Evolutionary conservation across 2,797 vertebrate genomes (phyloP), one percentile per base, ranked within the genome.

Genomic region (Apogon talboti): DNA sequence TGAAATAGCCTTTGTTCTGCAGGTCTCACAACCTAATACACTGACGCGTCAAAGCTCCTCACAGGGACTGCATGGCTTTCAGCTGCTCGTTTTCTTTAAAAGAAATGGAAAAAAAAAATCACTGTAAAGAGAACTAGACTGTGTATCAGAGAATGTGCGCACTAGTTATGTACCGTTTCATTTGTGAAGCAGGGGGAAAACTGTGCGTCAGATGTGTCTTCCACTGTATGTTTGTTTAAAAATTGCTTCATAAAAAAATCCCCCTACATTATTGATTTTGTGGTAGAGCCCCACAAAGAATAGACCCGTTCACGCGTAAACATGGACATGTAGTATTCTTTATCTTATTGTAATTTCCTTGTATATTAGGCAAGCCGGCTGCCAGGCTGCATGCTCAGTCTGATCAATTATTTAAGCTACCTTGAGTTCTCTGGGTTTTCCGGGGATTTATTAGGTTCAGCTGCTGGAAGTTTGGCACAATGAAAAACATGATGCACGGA

Each of bases 381-480:
- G 84, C 81, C 84, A 88, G 74, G 54, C 79, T 76, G 78, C 76
- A 76, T 75, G 77, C 81, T 86, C 87, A 69, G 73, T 81, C 82
- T 85, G 78, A 90, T 91, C 81, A 91, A 91, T 90, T 91, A 91
- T 91, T 91, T 86, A 91, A 88, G 87, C 78, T 81, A 87, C 81
- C 84, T 83, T 87, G 85, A 89, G 89, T 79, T 79, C 82, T 80
- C 83, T 76, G 72, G 85, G 81, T 79, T 90, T 90, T 85, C 76
- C 64, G 35, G 64, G 82, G 89, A 90, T 91, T 90, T 88, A 91
- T 88, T 82, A 83, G 78, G 81, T 85, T 79, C 89, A 87, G 83
- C 84, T 85, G 87, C 74, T 77, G 63, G 71, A 81, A 83, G 82
- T 86, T 82, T 86, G 81, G 81, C 81, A 81, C 80, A 70, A 78